phyloP scores from a whole-genome alignment of 2,888 invertebrate genomes.

The Xanthorhoe designata region DNA sequence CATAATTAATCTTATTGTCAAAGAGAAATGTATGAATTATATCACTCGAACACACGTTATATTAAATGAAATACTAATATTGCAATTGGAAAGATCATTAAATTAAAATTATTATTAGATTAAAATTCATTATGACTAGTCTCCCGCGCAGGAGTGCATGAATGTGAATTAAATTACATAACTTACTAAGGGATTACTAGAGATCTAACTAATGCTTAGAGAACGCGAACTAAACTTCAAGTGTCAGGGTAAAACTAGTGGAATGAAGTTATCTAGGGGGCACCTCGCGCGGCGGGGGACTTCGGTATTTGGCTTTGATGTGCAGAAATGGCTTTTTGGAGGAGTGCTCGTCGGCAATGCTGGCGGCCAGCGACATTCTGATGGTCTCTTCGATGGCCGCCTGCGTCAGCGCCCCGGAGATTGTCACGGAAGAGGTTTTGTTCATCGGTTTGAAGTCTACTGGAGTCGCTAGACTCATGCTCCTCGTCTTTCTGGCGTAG shows the following conservation, averaged over 20 bases:
- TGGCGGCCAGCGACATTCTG: conserved; percentile 72
- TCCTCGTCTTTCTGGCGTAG: conserved; percentile 70
- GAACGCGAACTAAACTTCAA: conserved; percentile 50
- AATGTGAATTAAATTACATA: conserved; percentile 59
- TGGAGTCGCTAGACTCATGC: conserved; percentile 73
- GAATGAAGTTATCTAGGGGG: conserved; percentile 85
- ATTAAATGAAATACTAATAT: conserved; percentile 53
- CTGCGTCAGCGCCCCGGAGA: conserved; percentile 70
- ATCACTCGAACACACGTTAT: conserved; percentile 49
- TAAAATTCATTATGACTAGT: conserved; percentile 70
- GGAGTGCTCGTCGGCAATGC: conserved; percentile 66
- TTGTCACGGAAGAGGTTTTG: conserved; percentile 61
- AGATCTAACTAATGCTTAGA: conserved; percentile 71
- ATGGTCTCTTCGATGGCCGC: conserved; percentile 82
- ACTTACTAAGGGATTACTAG: conserved; percentile 68
- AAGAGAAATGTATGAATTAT: conserved; percentile 37
- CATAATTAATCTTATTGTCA: conserved; percentile 29
- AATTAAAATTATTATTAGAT: conserved; percentile 40
- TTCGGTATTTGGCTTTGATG: conserved; percentile 90
- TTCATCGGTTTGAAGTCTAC: conserved; percentile 60
- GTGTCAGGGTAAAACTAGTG: conserved; percentile 66
- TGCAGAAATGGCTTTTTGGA: conserved; percentile 87
- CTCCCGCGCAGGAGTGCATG: conserved; percentile 62
- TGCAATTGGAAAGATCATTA: conserved; percentile 53
- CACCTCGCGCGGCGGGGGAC: conserved; percentile 87